A percentile compares a stretch with the other conserved stretches of the same genome.
These are phyloP conservation scores for Archilochus colubris DNA, from an alignment of 2,113 vertebrate species.

Conservation along the genomic window DNA sequence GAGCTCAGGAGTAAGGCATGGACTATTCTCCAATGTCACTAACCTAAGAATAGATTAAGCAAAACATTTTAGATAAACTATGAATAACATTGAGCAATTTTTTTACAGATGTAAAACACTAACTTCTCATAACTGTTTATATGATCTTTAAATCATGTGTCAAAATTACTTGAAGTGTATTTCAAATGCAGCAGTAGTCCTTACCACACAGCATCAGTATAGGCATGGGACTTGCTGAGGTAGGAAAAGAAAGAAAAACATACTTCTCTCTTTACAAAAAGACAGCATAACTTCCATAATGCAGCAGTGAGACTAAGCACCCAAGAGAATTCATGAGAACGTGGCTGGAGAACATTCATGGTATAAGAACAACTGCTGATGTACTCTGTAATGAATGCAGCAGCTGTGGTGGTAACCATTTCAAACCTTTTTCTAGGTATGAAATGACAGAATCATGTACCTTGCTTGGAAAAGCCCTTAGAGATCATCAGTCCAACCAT, in stretches of 20 bases:
- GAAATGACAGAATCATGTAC: too few species aligned
- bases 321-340: background rate
- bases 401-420: background rate
- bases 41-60: constrained; percentile 79
- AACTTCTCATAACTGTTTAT: background rate
- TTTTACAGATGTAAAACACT: background rate
- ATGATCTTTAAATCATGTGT: background rate
- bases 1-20: constrained; percentile 89
- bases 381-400: background rate
- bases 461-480: too few species aligned
- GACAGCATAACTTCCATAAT: background rate
- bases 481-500: too few species aligned
- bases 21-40: constrained; percentile 95
- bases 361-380: rapidly evolving
- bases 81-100: background rate
- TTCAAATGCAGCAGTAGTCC: background rate
- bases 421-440: background rate
- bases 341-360: background rate
- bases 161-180: background rate
- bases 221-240: background rate
- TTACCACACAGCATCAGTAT: background rate
- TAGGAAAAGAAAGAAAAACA: background rate
- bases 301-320: background rate
- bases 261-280: background rate
- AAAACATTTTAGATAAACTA: background rate